Evolutionary conservation across 2,113 vertebrate species (phyloP).

Genomic region (Silurus asotus): DNA sequence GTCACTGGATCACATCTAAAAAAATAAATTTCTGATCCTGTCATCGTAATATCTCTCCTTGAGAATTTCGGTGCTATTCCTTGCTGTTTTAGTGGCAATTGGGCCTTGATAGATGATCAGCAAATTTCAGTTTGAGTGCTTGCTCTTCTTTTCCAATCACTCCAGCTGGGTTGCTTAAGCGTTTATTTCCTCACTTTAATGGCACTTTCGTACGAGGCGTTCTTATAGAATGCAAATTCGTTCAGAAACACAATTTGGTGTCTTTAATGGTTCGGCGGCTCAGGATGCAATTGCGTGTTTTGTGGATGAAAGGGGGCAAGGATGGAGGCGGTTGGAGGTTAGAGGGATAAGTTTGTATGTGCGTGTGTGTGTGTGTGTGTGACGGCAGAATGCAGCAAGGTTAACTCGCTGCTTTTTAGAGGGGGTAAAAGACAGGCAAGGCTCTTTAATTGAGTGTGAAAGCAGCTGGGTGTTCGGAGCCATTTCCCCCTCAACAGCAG

Average conservation of each 20-base stretch:
- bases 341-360: neutral
- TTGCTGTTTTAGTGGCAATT: slow-evolving; percentile 47
- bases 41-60: slow-evolving; percentile 16
- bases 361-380: slow-evolving; percentile 14
- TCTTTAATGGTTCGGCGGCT: slow-evolving; percentile 51
- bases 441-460: slow-evolving; percentile 59
- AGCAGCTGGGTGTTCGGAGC: slow-evolving; percentile 63
- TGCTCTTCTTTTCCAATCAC: slow-evolving; percentile 51
- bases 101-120: slow-evolving; percentile 45
- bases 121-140: slow-evolving; percentile 41
- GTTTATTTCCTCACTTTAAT: slow-evolving; percentile 52
- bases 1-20: neutral
- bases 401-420: slow-evolving; percentile 49
- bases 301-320: slow-evolving; percentile 41
- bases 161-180: slow-evolving; percentile 52
- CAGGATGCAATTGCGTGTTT: slow-evolving; percentile 46
- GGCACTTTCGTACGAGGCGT: slow-evolving; percentile 40
- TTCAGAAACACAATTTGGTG: slow-evolving; percentile 54
- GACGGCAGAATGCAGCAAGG: slow-evolving; percentile 49
- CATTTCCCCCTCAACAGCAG: slow-evolving; percentile 67
- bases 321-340: slow-evolving; percentile 22
- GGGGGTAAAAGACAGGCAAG: slow-evolving; percentile 56
- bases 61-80: slow-evolving; percentile 28
- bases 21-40: slow-evolving; percentile 28
- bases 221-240: slow-evolving; percentile 49